A percentile compares a stretch with the other conserved stretches of the same genome.
These are phyloP conservation scores for Conomelus anceps DNA, from an alignment of 2,888 invertebrate genomes.

Conservation along the genomic window DNA sequence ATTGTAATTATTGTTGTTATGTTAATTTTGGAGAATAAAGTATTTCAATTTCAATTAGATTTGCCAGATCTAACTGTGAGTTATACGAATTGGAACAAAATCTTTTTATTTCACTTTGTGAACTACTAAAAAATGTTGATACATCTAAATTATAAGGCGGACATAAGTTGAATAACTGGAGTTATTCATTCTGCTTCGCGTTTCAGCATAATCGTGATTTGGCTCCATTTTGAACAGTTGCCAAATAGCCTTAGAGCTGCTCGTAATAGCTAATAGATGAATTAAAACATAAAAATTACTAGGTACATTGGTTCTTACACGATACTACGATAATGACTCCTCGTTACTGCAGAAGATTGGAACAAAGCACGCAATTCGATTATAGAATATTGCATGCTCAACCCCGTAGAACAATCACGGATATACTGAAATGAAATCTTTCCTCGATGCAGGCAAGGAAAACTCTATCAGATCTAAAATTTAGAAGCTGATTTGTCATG, in stretches of 20 bases:
- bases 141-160: too few relatives aligned
- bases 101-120: too few relatives aligned
- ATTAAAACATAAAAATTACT: not conserved
- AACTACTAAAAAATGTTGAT: too few relatives aligned
- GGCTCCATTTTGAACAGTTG: not conserved
- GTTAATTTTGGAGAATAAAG: too few relatives aligned
- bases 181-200: not conserved
- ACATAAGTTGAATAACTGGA: not conserved
- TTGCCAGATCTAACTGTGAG: too few relatives aligned
- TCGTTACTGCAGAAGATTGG: not conserved
- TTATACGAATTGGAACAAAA: too few relatives aligned
- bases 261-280: not conserved
- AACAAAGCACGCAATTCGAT: not conserved
- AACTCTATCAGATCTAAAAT: not conserved
- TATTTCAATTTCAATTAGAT: too few relatives aligned
- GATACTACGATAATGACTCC: not conserved
- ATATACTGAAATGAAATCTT: not conserved
- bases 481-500: not conserved
- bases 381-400: not conserved
- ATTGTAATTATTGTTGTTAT: too few relatives aligned
- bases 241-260: not conserved
- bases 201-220: not conserved
- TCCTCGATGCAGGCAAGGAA: not conserved
- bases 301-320: not conserved
- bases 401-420: not conserved